Evolutionary conservation across 92 coral and sea anemone species (phyloP).

Genomic region (Palythoa heliodiscus): DNA sequence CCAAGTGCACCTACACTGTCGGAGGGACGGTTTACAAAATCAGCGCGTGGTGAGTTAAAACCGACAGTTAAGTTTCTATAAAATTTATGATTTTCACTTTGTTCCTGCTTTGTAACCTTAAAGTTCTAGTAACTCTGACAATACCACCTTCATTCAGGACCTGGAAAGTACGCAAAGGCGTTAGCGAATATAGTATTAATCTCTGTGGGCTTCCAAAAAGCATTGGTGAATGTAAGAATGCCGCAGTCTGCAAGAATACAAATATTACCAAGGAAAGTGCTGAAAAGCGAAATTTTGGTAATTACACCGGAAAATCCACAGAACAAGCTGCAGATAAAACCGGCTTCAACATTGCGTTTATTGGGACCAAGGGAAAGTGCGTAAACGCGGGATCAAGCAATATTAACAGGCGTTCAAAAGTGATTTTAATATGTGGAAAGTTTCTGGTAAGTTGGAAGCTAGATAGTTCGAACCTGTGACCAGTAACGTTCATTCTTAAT

Average conservation of each 20-base stretch:
- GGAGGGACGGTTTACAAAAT: conserved; percentile 47
- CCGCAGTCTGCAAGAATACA: conserved; percentile 48
- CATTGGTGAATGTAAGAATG: conserved; percentile 19
- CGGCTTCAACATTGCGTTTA: conserved; percentile 59
- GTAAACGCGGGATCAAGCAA: background rate
- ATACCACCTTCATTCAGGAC: conserved; percentile 41
- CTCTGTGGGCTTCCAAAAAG: conserved; percentile 47
- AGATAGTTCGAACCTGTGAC: background rate
- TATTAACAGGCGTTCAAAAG: conserved; percentile 47
- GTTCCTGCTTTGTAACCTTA: background rate
- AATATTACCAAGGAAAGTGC: background rate
- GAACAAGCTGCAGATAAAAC: conserved; percentile 49
- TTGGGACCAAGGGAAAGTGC: conserved; percentile 54
- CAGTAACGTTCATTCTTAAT: too few species aligned
- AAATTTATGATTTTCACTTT: background rate
- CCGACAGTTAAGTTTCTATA: background rate
- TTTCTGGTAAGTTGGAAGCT: conserved; percentile 55
- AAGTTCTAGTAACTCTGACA: background rate
- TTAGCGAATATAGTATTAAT: conserved; percentile 51
- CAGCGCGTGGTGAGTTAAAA: conserved; percentile 57
- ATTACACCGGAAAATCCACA: background rate
- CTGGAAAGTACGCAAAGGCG: conserved; percentile 53
- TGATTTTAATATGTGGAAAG: conserved; percentile 79
- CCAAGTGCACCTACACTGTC: conserved; percentile 52
- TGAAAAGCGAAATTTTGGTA: conserved; percentile 43